Conservation (phyloP, 1,140 invertebrate genomes). For the Gonatopus flavifemur region DNA sequence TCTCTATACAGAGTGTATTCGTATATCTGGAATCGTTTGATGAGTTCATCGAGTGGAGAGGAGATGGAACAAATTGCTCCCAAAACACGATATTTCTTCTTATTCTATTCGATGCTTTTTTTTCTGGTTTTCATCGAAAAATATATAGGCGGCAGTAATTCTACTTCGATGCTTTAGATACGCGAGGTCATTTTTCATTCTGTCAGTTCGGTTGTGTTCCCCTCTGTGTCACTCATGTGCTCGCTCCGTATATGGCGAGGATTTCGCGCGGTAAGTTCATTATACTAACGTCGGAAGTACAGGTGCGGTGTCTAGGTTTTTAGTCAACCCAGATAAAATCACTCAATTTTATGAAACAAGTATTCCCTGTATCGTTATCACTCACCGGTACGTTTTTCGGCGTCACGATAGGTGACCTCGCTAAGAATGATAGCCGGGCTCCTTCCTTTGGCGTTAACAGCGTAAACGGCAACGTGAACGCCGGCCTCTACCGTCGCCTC, state of each 20-base stretch:
- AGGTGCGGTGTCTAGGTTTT: background rate
- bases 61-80: too few species aligned
- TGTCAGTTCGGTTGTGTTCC: conserved; percentile 6
- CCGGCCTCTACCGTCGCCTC: conserved; percentile 69
- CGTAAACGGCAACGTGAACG: conserved; percentile 73
- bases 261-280: too few species aligned
- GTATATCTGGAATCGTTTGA: too few species aligned
- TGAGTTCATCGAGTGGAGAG: too few species aligned
- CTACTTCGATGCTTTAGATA: too few species aligned
- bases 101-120: too few species aligned
- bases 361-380: background rate
- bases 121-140: conserved; percentile 18
- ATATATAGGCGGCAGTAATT: conserved; percentile 13
- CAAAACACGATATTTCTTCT: too few species aligned
- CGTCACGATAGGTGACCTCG: conserved; percentile 75
- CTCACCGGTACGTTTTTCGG: conserved; percentile 80
- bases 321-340: background rate
- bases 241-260: too few species aligned
- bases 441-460: conserved; percentile 78
- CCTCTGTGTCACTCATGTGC: too few species aligned
- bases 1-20: too few species aligned
- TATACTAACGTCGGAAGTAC: background rate
- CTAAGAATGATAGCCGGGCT: conserved; percentile 70
- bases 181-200: conserved; percentile 26
- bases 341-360: background rate